Base-by-base conservation (phyloP, 1,140 invertebrate species). In the Anoplophora glabripennis region DNA sequence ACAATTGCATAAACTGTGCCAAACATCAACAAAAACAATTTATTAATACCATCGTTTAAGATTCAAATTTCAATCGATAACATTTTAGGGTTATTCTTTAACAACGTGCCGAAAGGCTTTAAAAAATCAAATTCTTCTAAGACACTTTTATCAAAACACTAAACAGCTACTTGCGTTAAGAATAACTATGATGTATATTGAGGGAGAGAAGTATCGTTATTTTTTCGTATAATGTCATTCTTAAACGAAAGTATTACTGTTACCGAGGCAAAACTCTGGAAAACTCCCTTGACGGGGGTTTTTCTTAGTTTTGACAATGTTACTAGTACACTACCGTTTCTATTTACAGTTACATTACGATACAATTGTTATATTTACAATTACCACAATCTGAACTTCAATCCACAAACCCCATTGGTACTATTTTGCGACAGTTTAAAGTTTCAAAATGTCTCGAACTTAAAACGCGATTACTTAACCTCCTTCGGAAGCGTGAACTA, bases 21-120 rank as follows among this genome's bases (percentile, higher is more conserved):
- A 63, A 54, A 59, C 56, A 45, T 56, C n/a, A 64, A 64, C 58
- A 64, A 61, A 57, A 63, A 58, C 49, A 63, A 48, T 46, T 18
- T 46, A 46, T 18, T 18, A 18, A 17, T 28, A 46, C 4, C 52
- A 51, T 45, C 15, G 45, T 51, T 14, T 12, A 38, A 14, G 45
- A 60, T 53, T 37, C 35, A 21, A 45, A 41, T 44, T 44, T 10
- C 40, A 28, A 28, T 28, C 21, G 21, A 28, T 28, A 28, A 28
- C 21, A 28, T 28, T 28, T 28, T 28, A 28, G 5, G 21, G 2
- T 28, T 28, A 28, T 28, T 5, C 5, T 5, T 28, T 28, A 28
- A 28, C 21, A 28, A 28, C 21, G 21, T 28, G 21, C 9, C 21
- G 15, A 34, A 42, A 51, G 21, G 21, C 21, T 28, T 28, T 28